These are phyloP conservation scores for Lochmaea capreae DNA, from an alignment of 2,888 invertebrate genomes.

Conservation along the genomic window DNA sequence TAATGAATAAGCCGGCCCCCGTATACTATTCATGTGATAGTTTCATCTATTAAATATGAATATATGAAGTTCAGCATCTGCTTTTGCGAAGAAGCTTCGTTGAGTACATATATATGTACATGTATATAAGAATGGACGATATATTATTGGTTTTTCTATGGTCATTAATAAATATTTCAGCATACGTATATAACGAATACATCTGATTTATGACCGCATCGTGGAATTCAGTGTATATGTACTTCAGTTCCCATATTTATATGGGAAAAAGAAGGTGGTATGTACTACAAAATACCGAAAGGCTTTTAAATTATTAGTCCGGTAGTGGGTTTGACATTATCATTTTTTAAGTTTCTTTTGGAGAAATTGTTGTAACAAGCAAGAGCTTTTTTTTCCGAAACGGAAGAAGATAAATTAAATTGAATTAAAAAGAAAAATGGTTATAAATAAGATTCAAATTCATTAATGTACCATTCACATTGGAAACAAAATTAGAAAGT, in stretches of 20 bases:
- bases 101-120: constrained; percentile 33
- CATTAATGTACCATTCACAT: no score
- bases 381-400: no score
- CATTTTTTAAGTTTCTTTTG: not conserved
- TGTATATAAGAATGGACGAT: constrained; percentile 40
- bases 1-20: not conserved
- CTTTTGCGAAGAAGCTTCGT: constrained; percentile 19
- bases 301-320: constrained; percentile 29
- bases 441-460: no score
- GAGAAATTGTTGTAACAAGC: not conserved
- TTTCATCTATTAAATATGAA: constrained; percentile 25
- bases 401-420: no score
- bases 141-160: constrained; percentile 42
- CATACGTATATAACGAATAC: constrained; percentile 46
- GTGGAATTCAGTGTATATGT: constrained; percentile 46
- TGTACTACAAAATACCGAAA: constrained; percentile 44
- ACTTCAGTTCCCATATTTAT: constrained; percentile 46
- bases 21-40: not conserved
- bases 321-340: not conserved
- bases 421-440: no score
- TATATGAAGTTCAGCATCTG: constrained; percentile 18
- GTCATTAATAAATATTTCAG: constrained; percentile 50
- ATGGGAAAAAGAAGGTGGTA: constrained; percentile 48
- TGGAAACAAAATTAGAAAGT: no score
- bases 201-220: constrained; percentile 44